These are phyloP conservation scores for Oncorhynchus kisutch DNA, from an alignment of 2,113 vertebrate genomes.

Conservation along the genomic window DNA sequence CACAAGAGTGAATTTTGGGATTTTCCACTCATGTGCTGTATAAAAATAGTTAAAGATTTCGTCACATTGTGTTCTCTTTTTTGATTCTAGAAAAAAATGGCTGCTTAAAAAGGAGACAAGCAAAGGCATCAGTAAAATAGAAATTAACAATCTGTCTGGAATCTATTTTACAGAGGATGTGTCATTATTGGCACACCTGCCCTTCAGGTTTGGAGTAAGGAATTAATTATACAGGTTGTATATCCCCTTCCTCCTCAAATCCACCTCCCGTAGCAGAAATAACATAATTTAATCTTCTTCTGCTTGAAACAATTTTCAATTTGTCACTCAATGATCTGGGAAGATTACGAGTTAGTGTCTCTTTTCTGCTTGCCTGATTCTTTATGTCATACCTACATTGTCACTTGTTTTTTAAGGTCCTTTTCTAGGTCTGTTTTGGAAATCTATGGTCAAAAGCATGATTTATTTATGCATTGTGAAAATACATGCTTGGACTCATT, in stretches of 20 bases:
- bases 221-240: slow-evolving; percentile 73
- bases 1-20: not conserved
- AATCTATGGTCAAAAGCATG: no score
- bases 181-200: slow-evolving; percentile 51
- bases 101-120: not conserved
- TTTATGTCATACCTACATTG: not conserved
- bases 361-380: not conserved
- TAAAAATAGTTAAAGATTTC: not conserved
- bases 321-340: slow-evolving; percentile 78
- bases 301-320: slow-evolving; percentile 80
- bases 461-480: not conserved
- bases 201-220: slow-evolving; percentile 50
- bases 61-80: not conserved
- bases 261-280: slow-evolving; percentile 72
- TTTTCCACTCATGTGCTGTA: not conserved
- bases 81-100: not conserved
- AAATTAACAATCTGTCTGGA: slow-evolving; percentile 27
- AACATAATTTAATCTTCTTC: slow-evolving; percentile 77
- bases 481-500: slow-evolving; percentile 53
- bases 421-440: not conserved
- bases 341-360: slow-evolving; percentile 58
- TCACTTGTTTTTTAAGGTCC: slow-evolving; percentile 23
- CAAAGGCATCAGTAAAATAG: not conserved
- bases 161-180: slow-evolving; percentile 39
- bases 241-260: slow-evolving; percentile 18